Percentiles rank a stretch among this genome's conserved stretches.
phyloP scores from a whole-genome alignment of 53 echinoderm and acorn worm species.

The Apostichopus leukothele region DNA sequence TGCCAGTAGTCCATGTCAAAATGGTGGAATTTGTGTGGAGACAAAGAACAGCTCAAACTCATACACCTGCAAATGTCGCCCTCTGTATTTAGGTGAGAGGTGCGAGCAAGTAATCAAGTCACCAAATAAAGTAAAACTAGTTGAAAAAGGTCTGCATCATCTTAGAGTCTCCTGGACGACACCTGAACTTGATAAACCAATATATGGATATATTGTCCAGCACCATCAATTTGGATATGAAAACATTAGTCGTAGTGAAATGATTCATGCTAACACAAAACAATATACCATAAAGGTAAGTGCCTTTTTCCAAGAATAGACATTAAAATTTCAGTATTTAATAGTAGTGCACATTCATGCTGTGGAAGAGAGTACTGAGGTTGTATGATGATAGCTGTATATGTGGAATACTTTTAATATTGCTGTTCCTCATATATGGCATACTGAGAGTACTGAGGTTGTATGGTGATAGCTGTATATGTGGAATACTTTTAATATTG shows the following conservation, averaged over 20 bases:
- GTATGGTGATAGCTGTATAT: no score
- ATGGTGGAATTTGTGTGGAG: constrained; percentile 62
- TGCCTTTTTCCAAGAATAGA: background rate
- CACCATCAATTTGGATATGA: constrained; percentile 66
- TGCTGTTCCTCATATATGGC: no score
- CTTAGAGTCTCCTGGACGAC: constrained; percentile 61
- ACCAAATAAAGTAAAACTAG: constrained; percentile 73
- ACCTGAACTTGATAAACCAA: constrained; percentile 46
- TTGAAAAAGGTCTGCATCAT: constrained; percentile 27
- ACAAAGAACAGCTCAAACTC: constrained; percentile 20
- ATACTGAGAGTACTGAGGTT: no score
- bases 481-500: no score
- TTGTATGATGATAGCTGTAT: no score
- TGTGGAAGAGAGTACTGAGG: no score
- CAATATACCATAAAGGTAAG: constrained; percentile 70
- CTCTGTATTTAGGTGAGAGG: constrained; percentile 64
- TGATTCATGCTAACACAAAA: constrained; percentile 65
- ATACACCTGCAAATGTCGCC: constrained; percentile 63
- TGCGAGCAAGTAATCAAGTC: constrained; percentile 67
- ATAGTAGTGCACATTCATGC: no score
- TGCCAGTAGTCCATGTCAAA: constrained; percentile 74
- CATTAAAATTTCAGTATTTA: no score
- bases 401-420: no score
- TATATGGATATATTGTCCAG: constrained; percentile 70
- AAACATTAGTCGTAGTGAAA: constrained; percentile 35